Evolutionary conservation across 2,113 vertebrate genomes (phyloP), one percentile per base, ranked within the genome.

Genomic region (Rattus norvegicus): DNA sequence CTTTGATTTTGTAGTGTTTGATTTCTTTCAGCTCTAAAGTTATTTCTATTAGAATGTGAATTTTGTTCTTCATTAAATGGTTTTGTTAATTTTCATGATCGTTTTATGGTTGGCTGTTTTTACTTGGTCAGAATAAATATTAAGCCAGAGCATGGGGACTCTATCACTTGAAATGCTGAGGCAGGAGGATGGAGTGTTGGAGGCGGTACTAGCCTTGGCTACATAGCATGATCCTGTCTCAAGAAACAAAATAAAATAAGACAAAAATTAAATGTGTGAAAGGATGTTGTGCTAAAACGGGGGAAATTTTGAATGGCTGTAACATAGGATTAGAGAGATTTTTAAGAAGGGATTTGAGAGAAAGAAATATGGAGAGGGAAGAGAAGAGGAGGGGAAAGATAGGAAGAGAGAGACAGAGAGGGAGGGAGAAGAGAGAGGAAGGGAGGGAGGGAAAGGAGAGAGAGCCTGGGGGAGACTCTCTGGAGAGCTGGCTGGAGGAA

Each of bases 1-100:
- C 86, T 92, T 96, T 80, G 39, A 69, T 72, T 96, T 79, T 73
- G 63, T 67, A 77, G n/a, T 85, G 22, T 88, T 81, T 61, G 61
- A 54, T 90, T 93, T 95, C n/a, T 95, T 95, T 20, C 36, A 39
- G 70, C 9, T 90, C 24, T 56, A 94, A 85, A 88, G 56, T 91
- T 39, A 85, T 24, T 73, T 95, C 54, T 16, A 24, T 84, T 88
- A 92, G 93, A 85, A 75, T 72, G 11, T 69, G 56, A 70, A 94
- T 92, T 93, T 93, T 90, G 5, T 24, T 4, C 47, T 47, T 36
- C 10, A 96, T 73, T 90, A 73, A 85, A 30, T 73, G 63, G 8
- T 52, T 12, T 84, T 73, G 2, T 47, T 49, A 81, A 56, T 85
- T 88, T 65, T 91, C 47, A 39, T 80, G 73, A 4, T 94, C 80